A percentile compares a stretch with the other conserved stretches of the same genome.
phyloP scores from a whole-genome alignment of 1,140 invertebrate species.

The Anastrepha ludens region DNA sequence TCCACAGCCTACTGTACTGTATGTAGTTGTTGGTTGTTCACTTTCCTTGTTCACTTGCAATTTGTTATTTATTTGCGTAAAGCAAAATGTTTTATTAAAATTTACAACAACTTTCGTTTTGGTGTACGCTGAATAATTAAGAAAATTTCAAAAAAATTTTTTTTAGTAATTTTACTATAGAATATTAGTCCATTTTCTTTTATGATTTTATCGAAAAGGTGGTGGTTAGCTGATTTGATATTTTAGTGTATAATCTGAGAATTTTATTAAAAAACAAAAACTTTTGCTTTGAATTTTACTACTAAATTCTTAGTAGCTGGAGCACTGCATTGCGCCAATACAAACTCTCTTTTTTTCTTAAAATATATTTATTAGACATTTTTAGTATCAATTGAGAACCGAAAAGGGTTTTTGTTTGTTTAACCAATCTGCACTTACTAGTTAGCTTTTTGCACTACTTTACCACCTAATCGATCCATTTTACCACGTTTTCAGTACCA shows the following conservation, averaged over 20 bases:
- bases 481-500: slow-evolving; percentile 36
- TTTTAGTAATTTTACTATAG: slow-evolving; percentile 8
- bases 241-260: not conserved
- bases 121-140: slow-evolving; percentile 48
- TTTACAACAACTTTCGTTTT: slow-evolving; percentile 9
- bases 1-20: slow-evolving; percentile 37
- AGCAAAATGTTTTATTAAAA: not conserved
- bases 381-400: slow-evolving; percentile 46
- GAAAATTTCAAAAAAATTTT: not conserved
- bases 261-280: not conserved
- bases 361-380: not conserved
- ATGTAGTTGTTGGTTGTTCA: slow-evolving; percentile 48
- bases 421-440: slow-evolving; percentile 44
- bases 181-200: not conserved
- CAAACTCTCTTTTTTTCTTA: not conserved
- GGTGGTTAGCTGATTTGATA: slow-evolving; percentile 29
- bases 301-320: slow-evolving; percentile 21
- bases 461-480: slow-evolving; percentile 38
- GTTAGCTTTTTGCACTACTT: slow-evolving; percentile 48
- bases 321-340: not conserved
- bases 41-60: not conserved
- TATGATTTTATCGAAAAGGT: slow-evolving; percentile 46
- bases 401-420: slow-evolving; percentile 49
- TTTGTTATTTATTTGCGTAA: not conserved
- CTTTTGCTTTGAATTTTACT: not conserved